A percentile compares a stretch with the other conserved stretches of the same genome.
Conservation (phyloP, 2,797 vertebrate genomes). For the Allobates femoralis region DNA sequence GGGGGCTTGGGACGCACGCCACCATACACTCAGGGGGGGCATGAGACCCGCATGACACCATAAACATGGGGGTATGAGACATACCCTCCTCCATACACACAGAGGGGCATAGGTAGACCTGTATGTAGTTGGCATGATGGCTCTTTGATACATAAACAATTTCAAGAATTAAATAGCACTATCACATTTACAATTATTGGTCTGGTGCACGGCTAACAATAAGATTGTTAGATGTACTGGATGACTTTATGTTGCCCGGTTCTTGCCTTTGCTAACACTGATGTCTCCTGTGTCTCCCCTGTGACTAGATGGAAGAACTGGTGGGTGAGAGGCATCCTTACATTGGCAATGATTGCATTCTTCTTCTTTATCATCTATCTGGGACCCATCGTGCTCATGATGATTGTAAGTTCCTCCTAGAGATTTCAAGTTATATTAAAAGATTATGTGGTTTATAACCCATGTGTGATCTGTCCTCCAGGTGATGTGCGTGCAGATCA, state of each 20-base stretch:
- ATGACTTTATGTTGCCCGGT: not conserved
- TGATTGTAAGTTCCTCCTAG: slow-evolving; percentile 86
- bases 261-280: not conserved
- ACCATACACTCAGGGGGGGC: too few species aligned
- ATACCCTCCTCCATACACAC: too few species aligned
- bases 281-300: slow-evolving; percentile 45
- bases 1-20: too few species aligned
- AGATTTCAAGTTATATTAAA: not conserved
- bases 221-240: too few species aligned
- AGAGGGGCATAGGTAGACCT: too few species aligned
- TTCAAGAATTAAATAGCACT: too few species aligned
- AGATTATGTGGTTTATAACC: not conserved
- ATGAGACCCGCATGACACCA: too few species aligned
- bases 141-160: too few species aligned
- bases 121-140: too few species aligned
- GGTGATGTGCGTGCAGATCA: slow-evolving; percentile 98
- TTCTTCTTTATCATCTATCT: slow-evolving; percentile 99
- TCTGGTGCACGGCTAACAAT: too few species aligned
- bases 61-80: too few species aligned
- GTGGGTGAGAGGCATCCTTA: slow-evolving; percentile 98
- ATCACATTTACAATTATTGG: too few species aligned
- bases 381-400: slow-evolving; percentile 97
- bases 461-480: slow-evolving; percentile 67
- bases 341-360: slow-evolving; percentile 96
- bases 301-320: slow-evolving; percentile 95